phyloP scores from a whole-genome alignment of 2,797 vertebrate genomes.

The Myripristis jacobus region DNA sequence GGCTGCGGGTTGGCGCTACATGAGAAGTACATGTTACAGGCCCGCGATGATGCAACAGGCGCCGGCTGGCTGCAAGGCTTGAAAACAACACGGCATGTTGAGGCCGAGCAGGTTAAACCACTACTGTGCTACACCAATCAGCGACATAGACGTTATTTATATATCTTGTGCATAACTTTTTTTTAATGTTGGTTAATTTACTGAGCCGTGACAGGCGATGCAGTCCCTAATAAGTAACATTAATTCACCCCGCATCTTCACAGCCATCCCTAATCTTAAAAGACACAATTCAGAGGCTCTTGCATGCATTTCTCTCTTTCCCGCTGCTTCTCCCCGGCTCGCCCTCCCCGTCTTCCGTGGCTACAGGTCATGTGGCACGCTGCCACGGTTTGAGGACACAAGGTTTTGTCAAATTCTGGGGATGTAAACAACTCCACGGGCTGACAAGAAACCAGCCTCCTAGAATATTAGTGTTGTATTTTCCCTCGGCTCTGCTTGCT shows the following conservation, averaged over 20 bases:
- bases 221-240: constrained; percentile 4
- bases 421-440: constrained; percentile 74
- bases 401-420: constrained; percentile 61
- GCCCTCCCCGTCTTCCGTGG: neutral
- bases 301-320: neutral
- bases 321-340: constrained; percentile 22
- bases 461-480: constrained; percentile 55
- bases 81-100: too few relatives aligned
- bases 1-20: too few relatives aligned
- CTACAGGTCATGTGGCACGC: constrained; percentile 54
- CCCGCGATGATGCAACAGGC: too few relatives aligned
- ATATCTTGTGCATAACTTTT: neutral
- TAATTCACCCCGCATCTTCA: constrained; percentile 3
- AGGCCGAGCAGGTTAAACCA: too few relatives aligned
- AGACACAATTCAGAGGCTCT: constrained; percentile 17
- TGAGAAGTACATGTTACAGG: too few relatives aligned
- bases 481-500: constrained; percentile 65
- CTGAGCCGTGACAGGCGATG: neutral
- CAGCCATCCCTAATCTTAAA: neutral
- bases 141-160: constrained; percentile 2
- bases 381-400: constrained; percentile 51
- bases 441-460: constrained; percentile 62
- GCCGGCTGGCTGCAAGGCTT: too few relatives aligned
- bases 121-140: too few relatives aligned
- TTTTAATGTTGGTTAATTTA: neutral